Percentiles rank a stretch among this genome's conserved stretches.
Conservation (phyloP, 2,888 invertebrate species). For the Amblyjoppa fuscipennis region DNA sequence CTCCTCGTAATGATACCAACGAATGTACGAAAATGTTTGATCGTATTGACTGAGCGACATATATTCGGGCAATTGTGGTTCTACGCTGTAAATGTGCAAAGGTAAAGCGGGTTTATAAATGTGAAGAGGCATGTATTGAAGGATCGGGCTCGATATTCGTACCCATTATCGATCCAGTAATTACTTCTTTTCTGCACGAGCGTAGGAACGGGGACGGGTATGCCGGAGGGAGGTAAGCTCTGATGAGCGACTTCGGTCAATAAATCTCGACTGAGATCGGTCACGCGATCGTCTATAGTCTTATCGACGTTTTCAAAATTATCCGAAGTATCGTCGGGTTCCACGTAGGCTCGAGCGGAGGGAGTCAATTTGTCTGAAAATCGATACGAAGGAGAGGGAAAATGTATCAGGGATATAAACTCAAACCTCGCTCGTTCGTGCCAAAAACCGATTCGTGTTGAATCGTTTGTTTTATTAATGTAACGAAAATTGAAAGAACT, state of each 20-base stretch:
- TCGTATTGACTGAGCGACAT: constrained; percentile 76
- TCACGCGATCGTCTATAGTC: constrained; percentile 70
- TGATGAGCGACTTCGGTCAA: constrained; percentile 81
- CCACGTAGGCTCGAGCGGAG: constrained; percentile 46
- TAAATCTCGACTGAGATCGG: constrained; percentile 76
- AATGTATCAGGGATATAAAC: not conserved
- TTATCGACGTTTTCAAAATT: constrained; percentile 53
- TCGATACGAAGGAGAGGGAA: constrained; percentile 21
- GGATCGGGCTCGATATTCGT: constrained; percentile 49
- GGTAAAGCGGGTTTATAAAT: constrained; percentile 9
- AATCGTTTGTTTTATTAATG: constrained; percentile 35
- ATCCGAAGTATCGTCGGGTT: constrained; percentile 24
- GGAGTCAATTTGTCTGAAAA: constrained; percentile 73
- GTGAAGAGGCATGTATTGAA: constrained; percentile 9
- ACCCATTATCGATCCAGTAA: constrained; percentile 71
- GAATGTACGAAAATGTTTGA: constrained; percentile 78
- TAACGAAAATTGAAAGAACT: constrained; percentile 4
- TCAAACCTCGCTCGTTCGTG: not conserved
- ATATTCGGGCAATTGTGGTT: constrained; percentile 71
- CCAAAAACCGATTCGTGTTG: constrained; percentile 16
- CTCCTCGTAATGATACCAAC: constrained; percentile 78
- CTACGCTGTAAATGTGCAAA: constrained; percentile 72
- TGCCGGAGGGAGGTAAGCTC: constrained; percentile 81
- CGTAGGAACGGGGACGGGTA: constrained; percentile 74
- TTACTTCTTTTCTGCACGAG: constrained; percentile 71